These are phyloP conservation scores for Brachionus paranguensis DNA, from an alignment of 1,140 invertebrate genomes.

Conservation along the genomic window DNA sequence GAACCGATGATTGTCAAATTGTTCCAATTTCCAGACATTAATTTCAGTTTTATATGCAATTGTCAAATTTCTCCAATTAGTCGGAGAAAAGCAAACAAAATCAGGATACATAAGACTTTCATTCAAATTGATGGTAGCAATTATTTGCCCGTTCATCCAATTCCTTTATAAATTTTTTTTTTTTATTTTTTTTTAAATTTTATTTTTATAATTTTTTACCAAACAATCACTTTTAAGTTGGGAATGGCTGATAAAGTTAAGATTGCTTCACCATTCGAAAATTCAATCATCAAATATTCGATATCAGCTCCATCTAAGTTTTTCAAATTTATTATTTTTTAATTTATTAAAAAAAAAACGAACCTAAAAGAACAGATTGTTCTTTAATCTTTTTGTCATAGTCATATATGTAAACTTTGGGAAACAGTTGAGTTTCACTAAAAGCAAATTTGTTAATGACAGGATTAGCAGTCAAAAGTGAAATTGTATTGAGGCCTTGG, in stretches of 20 bases:
- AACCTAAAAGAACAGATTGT: background rate
- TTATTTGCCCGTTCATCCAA: background rate
- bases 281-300: constrained; percentile 26
- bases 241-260: constrained; percentile 27
- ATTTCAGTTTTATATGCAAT: background rate
- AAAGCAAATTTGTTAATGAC: constrained; percentile 27
- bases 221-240: constrained; percentile 15
- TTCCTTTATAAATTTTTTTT: background rate
- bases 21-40: constrained; percentile 27
- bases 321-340: background rate
- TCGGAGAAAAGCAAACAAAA: constrained; percentile 5
- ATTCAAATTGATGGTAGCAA: background rate
- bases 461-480: constrained; percentile 1
- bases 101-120: background rate
- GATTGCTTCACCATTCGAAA: constrained; percentile 32
- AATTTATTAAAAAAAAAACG: too few species aligned
- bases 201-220: background rate
- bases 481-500: background rate
- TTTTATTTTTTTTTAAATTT: background rate
- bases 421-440: constrained; percentile 27
- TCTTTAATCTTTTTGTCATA: background rate
- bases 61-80: constrained; percentile 32
- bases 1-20: background rate
- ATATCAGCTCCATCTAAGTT: constrained; percentile 25
- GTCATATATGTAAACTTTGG: constrained; percentile 9